Evolutionary conservation across 2,113 vertebrate genomes (phyloP).

Genomic region (Gasterosteus aculeatus): DNA sequence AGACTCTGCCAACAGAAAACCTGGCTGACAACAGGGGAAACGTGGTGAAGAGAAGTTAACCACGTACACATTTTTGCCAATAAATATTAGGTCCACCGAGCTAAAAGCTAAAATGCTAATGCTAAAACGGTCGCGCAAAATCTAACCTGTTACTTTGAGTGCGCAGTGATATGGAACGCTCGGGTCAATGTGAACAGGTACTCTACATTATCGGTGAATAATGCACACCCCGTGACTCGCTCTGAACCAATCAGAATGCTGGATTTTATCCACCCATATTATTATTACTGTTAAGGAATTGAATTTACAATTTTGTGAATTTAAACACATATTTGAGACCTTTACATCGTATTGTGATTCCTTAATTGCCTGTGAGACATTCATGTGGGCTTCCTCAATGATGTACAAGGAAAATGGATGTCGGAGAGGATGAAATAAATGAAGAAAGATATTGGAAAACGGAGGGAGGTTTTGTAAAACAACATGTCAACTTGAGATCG

Average conservation of each 20-base stretch:
- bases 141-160: too few species aligned
- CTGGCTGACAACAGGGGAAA: conserved; percentile 42
- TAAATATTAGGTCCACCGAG: background rate
- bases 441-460: conserved; percentile 33
- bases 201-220: too few species aligned
- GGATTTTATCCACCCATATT: too few species aligned
- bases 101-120: too few species aligned
- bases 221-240: too few species aligned
- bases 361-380: conserved; percentile 34
- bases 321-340: background rate
- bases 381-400: conserved; percentile 23
- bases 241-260: too few species aligned
- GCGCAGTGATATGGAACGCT: too few species aligned
- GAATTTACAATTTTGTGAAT: background rate
- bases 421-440: conserved; percentile 14
- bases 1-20: conserved; percentile 62
- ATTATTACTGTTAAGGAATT: background rate
- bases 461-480: conserved; percentile 32
- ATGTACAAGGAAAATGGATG: conserved; percentile 20
- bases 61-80: conserved; percentile 22
- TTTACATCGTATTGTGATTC: background rate
- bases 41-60: conserved; percentile 23
- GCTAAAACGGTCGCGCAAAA: too few species aligned
- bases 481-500: conserved; percentile 56
- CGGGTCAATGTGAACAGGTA: too few species aligned